Evolutionary conservation across 2,888 invertebrate species (phyloP).

Genomic region (Venusia cambrica): DNA sequence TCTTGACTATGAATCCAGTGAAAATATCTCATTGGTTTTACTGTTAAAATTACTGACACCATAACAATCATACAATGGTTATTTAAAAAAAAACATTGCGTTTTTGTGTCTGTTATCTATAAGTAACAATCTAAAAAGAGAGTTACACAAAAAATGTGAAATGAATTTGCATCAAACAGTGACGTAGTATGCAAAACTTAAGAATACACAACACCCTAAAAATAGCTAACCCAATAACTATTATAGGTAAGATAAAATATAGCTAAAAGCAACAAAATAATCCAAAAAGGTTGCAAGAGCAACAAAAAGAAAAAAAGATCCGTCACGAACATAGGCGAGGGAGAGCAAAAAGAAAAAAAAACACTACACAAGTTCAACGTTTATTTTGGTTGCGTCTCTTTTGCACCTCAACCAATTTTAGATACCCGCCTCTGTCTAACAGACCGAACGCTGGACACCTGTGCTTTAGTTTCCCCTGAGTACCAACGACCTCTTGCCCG

Average conservation of each 20-base stretch:
- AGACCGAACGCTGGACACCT: slow-evolving; percentile 79
- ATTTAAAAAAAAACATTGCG: too few species aligned
- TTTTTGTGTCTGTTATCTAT: too few species aligned
- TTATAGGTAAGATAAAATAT: slow-evolving; percentile 66
- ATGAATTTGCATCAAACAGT: slow-evolving; percentile 1
- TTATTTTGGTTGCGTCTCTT: slow-evolving; percentile 76
- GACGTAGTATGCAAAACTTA: slow-evolving; percentile 3
- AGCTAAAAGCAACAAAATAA: slow-evolving; percentile 77
- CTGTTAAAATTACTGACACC: too few species aligned
- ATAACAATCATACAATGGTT: too few species aligned
- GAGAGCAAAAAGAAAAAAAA: slow-evolving; percentile 75
- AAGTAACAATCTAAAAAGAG: too few species aligned
- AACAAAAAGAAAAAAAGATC: slow-evolving; percentile 74
- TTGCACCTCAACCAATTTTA: slow-evolving; percentile 42
- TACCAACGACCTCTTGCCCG: slow-evolving; percentile 76
- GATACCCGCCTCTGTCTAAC: slow-evolving; percentile 54
- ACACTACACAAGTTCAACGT: slow-evolving; percentile 77
- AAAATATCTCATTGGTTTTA: too few species aligned
- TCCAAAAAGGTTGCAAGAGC: slow-evolving; percentile 66
- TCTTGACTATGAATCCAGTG: too few species aligned
- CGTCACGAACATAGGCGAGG: slow-evolving; percentile 81
- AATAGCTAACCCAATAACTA: slow-evolving; percentile 49
- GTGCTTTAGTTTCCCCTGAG: slow-evolving; percentile 81
- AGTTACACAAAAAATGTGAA: too few species aligned
- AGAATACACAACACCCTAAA: slow-evolving; percentile 29